Evolutionary conservation across 2,113 vertebrate species (phyloP).

Genomic region (Xiphorhynchus elegans): DNA sequence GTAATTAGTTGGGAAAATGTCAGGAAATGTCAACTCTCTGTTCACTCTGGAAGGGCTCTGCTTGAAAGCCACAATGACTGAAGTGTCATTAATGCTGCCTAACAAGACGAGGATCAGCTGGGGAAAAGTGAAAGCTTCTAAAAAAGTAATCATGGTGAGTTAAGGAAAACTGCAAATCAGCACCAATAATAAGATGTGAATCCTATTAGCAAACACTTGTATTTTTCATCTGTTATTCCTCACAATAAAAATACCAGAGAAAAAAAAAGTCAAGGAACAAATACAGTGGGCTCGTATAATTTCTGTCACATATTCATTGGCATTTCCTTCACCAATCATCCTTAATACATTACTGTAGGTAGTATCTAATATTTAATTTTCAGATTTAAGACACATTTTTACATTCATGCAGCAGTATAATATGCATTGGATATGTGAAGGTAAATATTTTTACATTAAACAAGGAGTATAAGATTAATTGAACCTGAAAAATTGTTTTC

Average conservation of each 20-base stretch:
- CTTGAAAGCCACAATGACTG: constrained; percentile 98
- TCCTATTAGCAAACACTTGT: constrained; percentile 91
- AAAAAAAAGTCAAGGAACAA: constrained; percentile 68
- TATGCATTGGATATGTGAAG: constrained; percentile 43
- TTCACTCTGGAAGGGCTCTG: constrained; percentile 92
- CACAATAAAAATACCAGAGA: constrained; percentile 66
- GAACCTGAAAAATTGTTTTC: constrained; percentile 4
- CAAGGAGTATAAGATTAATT: neutral
- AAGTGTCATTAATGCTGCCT: constrained; percentile 99
- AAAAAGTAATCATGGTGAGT: constrained; percentile 94
- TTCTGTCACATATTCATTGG: constrained; percentile 54
- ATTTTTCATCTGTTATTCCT: constrained; percentile 78
- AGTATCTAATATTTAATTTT: constrained; percentile 72
- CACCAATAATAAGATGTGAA: constrained; percentile 85
- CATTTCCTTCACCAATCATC: constrained; percentile 13
- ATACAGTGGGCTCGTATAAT: neutral
- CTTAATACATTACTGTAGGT: constrained; percentile 23
- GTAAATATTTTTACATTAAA: constrained; percentile 52
- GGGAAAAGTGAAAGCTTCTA: constrained; percentile 84
- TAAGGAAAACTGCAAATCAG: constrained; percentile 87
- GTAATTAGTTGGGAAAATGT: constrained; percentile 99
- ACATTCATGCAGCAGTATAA: neutral
- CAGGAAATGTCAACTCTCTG: constrained; percentile 99
- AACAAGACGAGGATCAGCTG: constrained; percentile 98
- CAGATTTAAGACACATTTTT: constrained; percentile 56